Percentiles rank a stretch among this genome's conserved stretches.
Evolutionary conservation across 2,113 vertebrate genomes (phyloP).

Genomic region (Chaenocephalus aceratus): DNA sequence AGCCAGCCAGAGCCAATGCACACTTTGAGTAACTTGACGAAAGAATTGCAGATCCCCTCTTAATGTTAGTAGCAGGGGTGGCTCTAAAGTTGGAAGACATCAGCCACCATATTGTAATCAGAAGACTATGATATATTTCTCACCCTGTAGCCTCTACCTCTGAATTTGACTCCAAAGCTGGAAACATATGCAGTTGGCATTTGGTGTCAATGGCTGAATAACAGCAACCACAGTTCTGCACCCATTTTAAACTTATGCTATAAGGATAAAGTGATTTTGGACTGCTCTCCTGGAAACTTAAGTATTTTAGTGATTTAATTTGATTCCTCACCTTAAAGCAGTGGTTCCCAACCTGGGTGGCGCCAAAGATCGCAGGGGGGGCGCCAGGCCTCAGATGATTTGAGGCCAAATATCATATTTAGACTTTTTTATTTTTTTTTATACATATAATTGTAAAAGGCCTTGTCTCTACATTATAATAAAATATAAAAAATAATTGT

Average conservation of each 20-base stretch:
- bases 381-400: no score
- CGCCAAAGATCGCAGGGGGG: no score
- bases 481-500: no score
- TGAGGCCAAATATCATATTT: no score
- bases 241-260: not conserved
- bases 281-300: not conserved
- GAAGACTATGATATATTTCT: slow-evolving; percentile 16
- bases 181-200: not conserved
- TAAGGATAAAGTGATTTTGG: not conserved
- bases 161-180: slow-evolving; percentile 19
- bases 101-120: slow-evolving; percentile 34
- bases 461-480: no score
- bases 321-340: not conserved
- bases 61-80: slow-evolving; percentile 46
- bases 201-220: no score
- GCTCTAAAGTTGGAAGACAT: slow-evolving; percentile 43
- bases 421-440: no score
- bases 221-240: not conserved
- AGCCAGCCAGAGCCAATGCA: slow-evolving; percentile 39
- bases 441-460: no score
- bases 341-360: no score
- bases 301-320: not conserved
- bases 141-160: not conserved
- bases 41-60: slow-evolving; percentile 48
- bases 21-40: slow-evolving; percentile 60